Evolutionary conservation across 2,797 vertebrate genomes (phyloP), one percentile per base, ranked within the genome.

Genomic region (Mastacembelus armatus): DNA sequence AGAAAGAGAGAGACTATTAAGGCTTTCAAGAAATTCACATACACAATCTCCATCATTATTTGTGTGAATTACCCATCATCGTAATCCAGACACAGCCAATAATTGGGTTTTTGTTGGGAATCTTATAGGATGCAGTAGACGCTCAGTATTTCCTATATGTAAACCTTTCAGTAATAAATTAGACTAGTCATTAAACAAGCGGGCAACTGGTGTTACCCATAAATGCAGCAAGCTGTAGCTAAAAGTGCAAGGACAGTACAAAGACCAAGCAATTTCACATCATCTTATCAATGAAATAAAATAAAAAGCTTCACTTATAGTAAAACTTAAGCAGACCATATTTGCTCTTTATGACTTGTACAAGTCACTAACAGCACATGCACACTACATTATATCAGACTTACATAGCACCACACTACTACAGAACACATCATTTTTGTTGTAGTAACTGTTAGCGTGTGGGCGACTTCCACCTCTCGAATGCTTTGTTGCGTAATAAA

Each of bases 21-120:
- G 59, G 61, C 68, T 77, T 67, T 83, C 83, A 56, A 83, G 26
- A 84, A 74, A 84, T 82, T 48, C 74, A 70, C 79, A 72, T 38
- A 61, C 66, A 76, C 71, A 78, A 70, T 84, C 66, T 71, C 48
- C 64, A 77, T 87, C 73, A 83, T 89, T 89, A 85, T 87, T 74
- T 80, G 83, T 75, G 67, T 67, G 78, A 50, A 70, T 77, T 74
- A 74, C 71, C 67, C 36, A n/a, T n/a, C n/a, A 77, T 85, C 57
- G 71, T 67, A 83, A 80, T 74, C 62, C 33, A 54, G 42, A 63
- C 50, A 7, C 8, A 19, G 40, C 49, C 77, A 72, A 63, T 83
- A 77, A 84, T 84, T 84, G 42, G 39, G 18, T 47, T 81, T 76
- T 72, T 83, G 54, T 82, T 67, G 21, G 67, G 58, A 74, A 81